Evolutionary conservation across 1,140 invertebrate genomes (phyloP).

Genomic region (Mylabris phalerata): DNA sequence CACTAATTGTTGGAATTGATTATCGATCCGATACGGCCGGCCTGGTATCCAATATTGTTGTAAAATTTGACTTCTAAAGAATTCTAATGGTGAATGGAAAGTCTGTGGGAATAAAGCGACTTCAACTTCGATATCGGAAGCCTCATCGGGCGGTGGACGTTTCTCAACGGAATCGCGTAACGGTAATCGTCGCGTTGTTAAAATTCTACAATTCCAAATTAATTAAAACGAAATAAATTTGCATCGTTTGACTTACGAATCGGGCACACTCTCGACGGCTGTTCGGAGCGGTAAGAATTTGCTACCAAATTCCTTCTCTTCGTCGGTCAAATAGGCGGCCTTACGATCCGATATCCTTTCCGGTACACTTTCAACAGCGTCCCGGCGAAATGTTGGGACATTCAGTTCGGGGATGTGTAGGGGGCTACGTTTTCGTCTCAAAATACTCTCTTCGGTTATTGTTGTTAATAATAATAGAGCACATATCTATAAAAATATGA

Average conservation of each 20-base stretch:
- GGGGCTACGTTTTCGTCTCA: background rate
- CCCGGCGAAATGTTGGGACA: slow-evolving; percentile 44
- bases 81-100: slow-evolving; percentile 15
- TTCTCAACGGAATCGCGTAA: slow-evolving; percentile 64
- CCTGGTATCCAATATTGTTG: background rate
- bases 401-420: slow-evolving; percentile 27
- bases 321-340: slow-evolving; percentile 4
- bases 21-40: slow-evolving; percentile 30
- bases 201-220: slow-evolving; percentile 17
- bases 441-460: slow-evolving; percentile 16
- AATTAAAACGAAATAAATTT: background rate
- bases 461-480: slow-evolving; percentile 8
- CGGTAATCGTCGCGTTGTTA: slow-evolving; percentile 38
- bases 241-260: slow-evolving; percentile 29
- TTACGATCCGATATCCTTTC: slow-evolving; percentile 19
- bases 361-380: slow-evolving; percentile 47
- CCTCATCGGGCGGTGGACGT: slow-evolving; percentile 49
- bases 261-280: slow-evolving; percentile 52
- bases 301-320: slow-evolving; percentile 34
- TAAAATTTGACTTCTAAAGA: slow-evolving; percentile 18
- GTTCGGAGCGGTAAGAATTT: slow-evolving; percentile 48
- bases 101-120: background rate
- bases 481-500: slow-evolving; percentile 15
- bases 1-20: slow-evolving; percentile 34
- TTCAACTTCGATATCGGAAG: slow-evolving; percentile 42